Conservation (phyloP, 53 echinoderm and acorn worm genomes). For the Zoroaster sp. region DNA sequence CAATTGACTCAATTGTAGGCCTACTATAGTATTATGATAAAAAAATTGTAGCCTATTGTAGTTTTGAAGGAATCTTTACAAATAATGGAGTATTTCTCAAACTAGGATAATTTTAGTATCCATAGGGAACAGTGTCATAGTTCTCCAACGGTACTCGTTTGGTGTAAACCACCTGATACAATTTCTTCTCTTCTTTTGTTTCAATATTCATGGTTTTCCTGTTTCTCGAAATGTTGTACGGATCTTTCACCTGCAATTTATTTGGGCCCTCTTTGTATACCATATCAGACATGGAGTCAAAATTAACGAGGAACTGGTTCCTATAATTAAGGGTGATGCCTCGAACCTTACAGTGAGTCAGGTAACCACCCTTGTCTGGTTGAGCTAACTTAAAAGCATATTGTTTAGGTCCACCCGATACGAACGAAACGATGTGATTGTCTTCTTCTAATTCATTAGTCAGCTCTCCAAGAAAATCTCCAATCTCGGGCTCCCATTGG, state of each 20-base stretch:
- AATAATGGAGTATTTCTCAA: no score
- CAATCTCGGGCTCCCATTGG: constrained; percentile 2
- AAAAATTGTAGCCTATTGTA: no score
- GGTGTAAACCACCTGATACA: constrained; percentile 19
- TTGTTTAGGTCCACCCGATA: no score
- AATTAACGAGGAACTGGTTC: background rate
- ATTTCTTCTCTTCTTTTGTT: constrained; percentile 1
- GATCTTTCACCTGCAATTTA: background rate
- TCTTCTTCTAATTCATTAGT: no score
- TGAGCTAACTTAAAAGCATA: no score
- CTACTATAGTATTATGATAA: no score
- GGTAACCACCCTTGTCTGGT: no score
- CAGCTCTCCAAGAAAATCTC: no score
- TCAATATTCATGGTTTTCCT: constrained; percentile 9
- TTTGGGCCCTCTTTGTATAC: no score
- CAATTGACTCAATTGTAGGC: no score
- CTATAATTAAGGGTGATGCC: background rate
- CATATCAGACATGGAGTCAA: background rate
- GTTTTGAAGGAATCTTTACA: no score
- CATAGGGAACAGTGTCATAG: constrained; percentile 14
- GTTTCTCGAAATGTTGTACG: background rate
- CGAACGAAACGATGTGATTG: no score
- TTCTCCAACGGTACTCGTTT: background rate
- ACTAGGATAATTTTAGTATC: background rate
- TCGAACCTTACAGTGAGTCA: background rate